Evolutionary conservation across 2,888 invertebrate genomes (phyloP), one percentile per base, ranked within the genome.

Genomic region (Melieria crassipennis): DNA sequence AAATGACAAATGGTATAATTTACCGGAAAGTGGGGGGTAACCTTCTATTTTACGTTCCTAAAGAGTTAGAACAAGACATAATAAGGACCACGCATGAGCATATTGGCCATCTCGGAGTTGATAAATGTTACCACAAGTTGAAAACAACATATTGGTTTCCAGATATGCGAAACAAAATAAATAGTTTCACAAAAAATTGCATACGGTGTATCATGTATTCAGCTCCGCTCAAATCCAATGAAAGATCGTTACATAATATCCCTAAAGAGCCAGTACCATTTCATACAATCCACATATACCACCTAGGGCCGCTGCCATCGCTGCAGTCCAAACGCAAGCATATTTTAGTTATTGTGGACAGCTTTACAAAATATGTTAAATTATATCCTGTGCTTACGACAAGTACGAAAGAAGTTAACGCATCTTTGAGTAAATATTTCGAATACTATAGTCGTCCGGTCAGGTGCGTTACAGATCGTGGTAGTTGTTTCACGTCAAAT

Each of bases 221-320:
- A 4, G 47, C n/a, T 7, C 61, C 71, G 10, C 47, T 16, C 4
- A 46, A 56, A 13, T 7, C 42, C 1, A 70, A 65, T 46, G 50
- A 11, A 0, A 42, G 64, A 47, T 52, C 9, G 3, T 50, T 70
- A 30, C 55, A 70, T 52, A 47, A 42, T 47, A 66, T 66, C 30
- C 66, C n/a, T n/a, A n/a, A n/a, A n/a, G n/a, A n/a, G n/a, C n/a
- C 69, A 0, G 47, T 63, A 46, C 73, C 70, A 16, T 73, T 73
- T 11, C 60, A 66, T 7, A 69, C 69, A 7, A 63, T 73, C 11
- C 73, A 73, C 50, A 42, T 73, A 4, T 64, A 70, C 13, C 63
- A 63, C 43, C 62, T 72, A 30, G 72, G 65, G 0, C 65, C 69
- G 42, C 50, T 66, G n/a, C 68, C 69, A 6, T 63, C 66, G 11